Conservation (phyloP, 2,113 vertebrate species). For the Pelmatolapia mariae region DNA sequence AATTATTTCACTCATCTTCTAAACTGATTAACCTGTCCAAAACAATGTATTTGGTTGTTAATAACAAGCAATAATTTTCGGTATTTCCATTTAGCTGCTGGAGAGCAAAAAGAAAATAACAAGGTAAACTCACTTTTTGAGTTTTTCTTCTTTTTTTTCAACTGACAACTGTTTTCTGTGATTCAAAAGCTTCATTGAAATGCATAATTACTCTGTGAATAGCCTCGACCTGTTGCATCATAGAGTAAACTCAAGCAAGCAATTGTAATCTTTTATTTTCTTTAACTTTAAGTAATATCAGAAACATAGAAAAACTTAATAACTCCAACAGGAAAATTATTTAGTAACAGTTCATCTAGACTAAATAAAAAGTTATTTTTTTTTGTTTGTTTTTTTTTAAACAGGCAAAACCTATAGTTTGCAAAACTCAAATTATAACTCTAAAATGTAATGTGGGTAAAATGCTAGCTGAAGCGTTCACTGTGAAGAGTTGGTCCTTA, state of each 20-base stretch:
- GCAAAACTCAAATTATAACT: rapidly evolving
- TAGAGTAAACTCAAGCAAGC: neutral
- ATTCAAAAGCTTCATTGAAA: neutral
- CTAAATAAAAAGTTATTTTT: rapidly evolving
- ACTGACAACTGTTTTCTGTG: rapidly evolving
- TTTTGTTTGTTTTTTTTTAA: neutral
- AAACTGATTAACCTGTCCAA: neutral
- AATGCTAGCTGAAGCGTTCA: neutral
- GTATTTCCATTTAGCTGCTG: neutral
- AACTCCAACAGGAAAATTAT: neutral
- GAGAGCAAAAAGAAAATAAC: neutral
- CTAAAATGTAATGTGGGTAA: neutral
- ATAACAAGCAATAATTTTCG: rapidly evolving
- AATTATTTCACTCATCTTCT: rapidly evolving
- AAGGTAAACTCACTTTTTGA: rapidly evolving
- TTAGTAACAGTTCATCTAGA: rapidly evolving
- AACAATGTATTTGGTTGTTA: neutral
- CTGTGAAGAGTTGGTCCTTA: neutral
- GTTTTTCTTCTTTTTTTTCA: rapidly evolving
- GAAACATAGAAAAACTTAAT: neutral
- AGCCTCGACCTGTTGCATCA: rapidly evolving
- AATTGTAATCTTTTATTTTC: neutral
- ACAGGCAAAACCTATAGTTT: rapidly evolving
- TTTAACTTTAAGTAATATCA: rapidly evolving
- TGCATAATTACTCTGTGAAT: rapidly evolving